These are phyloP conservation scores for Halcyon leucocephala DNA, from an alignment of 2,797 vertebrate species.

Conservation along the genomic window DNA sequence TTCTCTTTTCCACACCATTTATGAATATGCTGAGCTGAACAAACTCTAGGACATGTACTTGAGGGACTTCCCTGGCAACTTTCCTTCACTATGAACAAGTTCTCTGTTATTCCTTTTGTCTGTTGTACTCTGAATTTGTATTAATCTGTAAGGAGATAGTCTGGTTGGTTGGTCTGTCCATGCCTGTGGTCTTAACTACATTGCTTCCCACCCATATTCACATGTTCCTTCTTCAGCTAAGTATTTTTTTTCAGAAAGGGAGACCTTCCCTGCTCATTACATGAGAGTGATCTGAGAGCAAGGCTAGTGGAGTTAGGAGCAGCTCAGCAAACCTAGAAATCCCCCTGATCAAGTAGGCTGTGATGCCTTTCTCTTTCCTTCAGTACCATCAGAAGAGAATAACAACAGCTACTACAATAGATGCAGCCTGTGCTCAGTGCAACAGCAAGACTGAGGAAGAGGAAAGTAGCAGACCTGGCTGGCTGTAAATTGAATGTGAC, in stretches of 20 bases:
- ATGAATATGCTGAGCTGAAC: slow-evolving; percentile 34
- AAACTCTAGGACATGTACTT: background rate
- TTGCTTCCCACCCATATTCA: background rate
- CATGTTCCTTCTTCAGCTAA: background rate
- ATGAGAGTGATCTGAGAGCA: background rate
- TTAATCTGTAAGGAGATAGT: background rate
- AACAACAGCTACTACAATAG: background rate
- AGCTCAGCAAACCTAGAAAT: background rate
- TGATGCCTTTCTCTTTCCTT: background rate
- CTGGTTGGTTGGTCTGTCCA: background rate
- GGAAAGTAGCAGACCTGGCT: background rate
- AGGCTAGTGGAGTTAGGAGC: background rate
- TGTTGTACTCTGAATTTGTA: background rate
- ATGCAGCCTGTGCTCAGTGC: background rate
- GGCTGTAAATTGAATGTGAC: background rate
- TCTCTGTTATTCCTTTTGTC: background rate
- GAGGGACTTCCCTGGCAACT: background rate
- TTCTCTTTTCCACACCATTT: background rate
- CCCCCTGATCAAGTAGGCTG: background rate
- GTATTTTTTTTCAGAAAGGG: background rate
- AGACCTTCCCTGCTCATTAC: background rate
- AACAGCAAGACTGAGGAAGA: background rate
- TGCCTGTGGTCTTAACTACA: no score
- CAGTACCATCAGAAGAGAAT: background rate
- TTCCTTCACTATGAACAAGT: background rate